Base-by-base conservation (phyloP, 2,888 invertebrate genomes). In the Drosophila algonquin region DNA sequence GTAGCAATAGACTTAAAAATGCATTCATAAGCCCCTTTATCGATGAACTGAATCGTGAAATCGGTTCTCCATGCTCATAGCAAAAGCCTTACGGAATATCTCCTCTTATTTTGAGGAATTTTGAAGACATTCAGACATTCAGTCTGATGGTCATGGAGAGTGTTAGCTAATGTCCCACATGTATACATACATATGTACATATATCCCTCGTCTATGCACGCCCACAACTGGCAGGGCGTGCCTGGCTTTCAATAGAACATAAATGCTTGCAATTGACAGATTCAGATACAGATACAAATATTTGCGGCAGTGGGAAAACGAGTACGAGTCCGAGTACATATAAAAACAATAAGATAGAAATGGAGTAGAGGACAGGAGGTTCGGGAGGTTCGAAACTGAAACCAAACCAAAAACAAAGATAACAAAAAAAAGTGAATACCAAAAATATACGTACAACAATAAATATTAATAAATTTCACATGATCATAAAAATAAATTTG, bases 401-500 rank as follows among this genome's bases (percentile, higher is more conserved):
- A 18, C 32, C 47, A 32, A 63, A 65, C 27, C 55, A 30, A 54
- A 53, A 47, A 56, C 57, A 58, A 50, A 50, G 44, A 27, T 40
- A 46, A 46, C 10, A 52, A n/a, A 45, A 46, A 45, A 24, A 27
- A 32, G 68, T 40, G 60, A 48, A 45, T 67, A 56, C 67, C 6
- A 74, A 76, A 74, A 35, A 35, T 35, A 69, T 79, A 75, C 79
- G 76, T 79, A 82, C 82, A 76, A 87, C 87, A 85, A 85, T 85
- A 85, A 85, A 85, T 87, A 85, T 85, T 85, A 87, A 85, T 85
- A 85, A 85, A 85, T 85, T 87, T 85, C 84, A 85, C 84, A 85
- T 85, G 84, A 85, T 85, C 84, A 87, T 85, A 85, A 85, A 85
- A 85, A 85, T 87, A 82, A 85, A 85, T 87, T 85, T 85, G 87